Conservation (phyloP, 2,888 invertebrate genomes). For the Laothoe populi region DNA sequence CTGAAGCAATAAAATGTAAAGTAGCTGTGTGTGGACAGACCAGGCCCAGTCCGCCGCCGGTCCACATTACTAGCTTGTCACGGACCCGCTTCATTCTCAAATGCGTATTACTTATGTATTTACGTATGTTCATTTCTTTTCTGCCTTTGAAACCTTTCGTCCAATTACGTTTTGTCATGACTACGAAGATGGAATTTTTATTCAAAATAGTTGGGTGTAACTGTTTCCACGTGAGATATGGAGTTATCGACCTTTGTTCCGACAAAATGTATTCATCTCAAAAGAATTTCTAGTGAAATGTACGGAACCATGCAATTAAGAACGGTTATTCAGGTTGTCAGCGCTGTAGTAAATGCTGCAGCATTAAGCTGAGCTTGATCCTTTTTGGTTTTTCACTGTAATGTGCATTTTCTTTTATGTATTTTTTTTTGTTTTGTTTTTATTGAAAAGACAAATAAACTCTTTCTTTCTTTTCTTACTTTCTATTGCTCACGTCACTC, state of each 20-base stretch:
- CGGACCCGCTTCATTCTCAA: not conserved
- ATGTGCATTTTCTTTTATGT: no score
- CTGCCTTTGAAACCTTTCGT: not conserved
- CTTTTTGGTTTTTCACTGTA: no score
- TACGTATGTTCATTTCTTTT: not conserved
- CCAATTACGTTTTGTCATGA: not conserved
- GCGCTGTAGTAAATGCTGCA: no score
- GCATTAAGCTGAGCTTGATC: no score
- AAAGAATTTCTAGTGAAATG: no score
- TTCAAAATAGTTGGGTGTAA: not conserved
- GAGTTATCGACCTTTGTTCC: not conserved
- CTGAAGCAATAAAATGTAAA: slow-evolving; percentile 20
- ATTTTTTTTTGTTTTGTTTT: no score
- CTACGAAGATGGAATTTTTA: not conserved
- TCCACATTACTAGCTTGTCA: slow-evolving; percentile 14
- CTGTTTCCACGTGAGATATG: not conserved
- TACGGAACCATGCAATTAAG: no score
- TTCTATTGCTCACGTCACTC: no score
- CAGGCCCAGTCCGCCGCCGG: slow-evolving; percentile 1
- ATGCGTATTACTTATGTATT: slow-evolving; percentile 5
- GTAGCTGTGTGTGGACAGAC: slow-evolving; percentile 22
- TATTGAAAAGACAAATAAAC: no score
- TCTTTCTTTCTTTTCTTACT: no score
- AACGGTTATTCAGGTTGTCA: no score
- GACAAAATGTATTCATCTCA: no score